Base-by-base conservation (phyloP, 2,888 invertebrate genomes). In the Prosopocoilus inquinatus region DNA sequence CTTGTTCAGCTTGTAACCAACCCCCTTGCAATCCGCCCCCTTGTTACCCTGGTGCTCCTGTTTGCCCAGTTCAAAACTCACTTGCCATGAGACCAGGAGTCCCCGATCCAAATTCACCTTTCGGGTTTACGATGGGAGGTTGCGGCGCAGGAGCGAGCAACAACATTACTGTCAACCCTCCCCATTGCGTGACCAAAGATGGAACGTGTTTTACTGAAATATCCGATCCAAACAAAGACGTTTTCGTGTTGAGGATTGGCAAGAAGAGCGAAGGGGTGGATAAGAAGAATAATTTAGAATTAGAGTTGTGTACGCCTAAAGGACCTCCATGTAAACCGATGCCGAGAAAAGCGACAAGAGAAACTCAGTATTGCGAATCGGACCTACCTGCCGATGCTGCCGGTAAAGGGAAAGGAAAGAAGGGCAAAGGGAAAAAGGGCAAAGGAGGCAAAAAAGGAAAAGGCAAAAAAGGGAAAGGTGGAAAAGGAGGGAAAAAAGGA, bases 251-350 rank as follows among this genome's bases (percentile, higher is more conserved):
- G 45, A 83, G 87, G 66, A 86, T 91, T 53, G 90, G 90, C 1
- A 90, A 89, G 68, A 90, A 90, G 68, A 84, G 84, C 0, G 86
- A 87, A 33, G 85, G 86, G 0, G 83, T 82, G 41, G 84, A 84
- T 57, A 89, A 89, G 75, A 87, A 87, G 71, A 82, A 82, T 49
- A 86, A 82, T 49, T 78, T 88, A 73, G 83, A 90, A 79, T 80
- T 90, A 63, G 90, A 90, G 67, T 73, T 90, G 67, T 82, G 85
- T 49, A 90, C 90, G 0, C 90, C 90, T 0, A 84, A 86, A 56
- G 85, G 85, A 0, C 84, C 85, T 0, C 81, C 84, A 0, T 78
- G 80, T 32, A 70, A 79, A 13, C 82, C 82, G 9, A 84, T 85
- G 1, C 77, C 83, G 0, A 80, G 83, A 32, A 84, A 84, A 65